Conservation (phyloP, 2,113 vertebrate species). For the Trogon surrucura region DNA sequence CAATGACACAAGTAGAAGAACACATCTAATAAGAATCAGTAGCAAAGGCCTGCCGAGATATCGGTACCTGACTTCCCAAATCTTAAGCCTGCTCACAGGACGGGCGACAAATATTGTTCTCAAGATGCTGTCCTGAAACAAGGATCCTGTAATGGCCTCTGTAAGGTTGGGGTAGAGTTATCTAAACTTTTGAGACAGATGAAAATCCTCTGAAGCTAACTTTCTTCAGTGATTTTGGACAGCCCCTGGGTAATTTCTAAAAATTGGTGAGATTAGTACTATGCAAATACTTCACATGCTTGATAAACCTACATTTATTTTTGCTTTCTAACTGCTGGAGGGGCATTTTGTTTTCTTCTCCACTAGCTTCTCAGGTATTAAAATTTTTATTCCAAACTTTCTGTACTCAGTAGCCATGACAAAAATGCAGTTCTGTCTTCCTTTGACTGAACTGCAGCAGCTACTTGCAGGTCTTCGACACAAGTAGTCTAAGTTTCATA, state of each 20-base stretch:
- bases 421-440: not conserved
- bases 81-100: not conserved
- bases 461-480: not conserved
- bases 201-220: not conserved
- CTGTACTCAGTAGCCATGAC: not conserved
- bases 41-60: not conserved
- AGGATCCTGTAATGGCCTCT: not conserved
- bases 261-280: not conserved
- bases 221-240: not conserved
- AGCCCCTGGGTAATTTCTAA: not conserved
- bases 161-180: not conserved
- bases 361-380: not conserved
- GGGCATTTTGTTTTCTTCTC: not conserved
- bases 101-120: not conserved
- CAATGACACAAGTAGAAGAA: not conserved
- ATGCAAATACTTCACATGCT: not conserved
- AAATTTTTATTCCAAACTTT: not conserved
- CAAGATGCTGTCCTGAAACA: not conserved
- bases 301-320: not conserved
- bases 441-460: not conserved
- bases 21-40: not conserved
- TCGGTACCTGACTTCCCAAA: not conserved
- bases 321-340: not conserved
- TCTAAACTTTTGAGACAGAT: not conserved
- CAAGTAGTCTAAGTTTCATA: not conserved